Base-by-base conservation (phyloP, 2,113 vertebrate genomes). In the Platanista minor region DNA sequence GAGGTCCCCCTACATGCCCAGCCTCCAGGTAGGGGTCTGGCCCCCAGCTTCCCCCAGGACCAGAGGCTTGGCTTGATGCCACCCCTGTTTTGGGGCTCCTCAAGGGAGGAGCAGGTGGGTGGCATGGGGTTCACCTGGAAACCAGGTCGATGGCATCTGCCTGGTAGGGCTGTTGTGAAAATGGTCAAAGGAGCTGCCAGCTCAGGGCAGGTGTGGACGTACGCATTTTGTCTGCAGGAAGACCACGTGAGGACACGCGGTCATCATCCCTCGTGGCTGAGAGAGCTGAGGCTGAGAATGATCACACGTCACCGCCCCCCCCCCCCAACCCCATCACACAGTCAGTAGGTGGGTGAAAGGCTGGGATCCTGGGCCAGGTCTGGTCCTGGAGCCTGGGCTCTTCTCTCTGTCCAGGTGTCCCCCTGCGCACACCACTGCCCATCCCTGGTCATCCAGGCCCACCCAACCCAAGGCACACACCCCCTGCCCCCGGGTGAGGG, bases 231-330 rank as follows among this genome's bases (percentile, higher is more conserved):
- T 71, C 33, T 9, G 6, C 46, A 84, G 31, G 64, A 85, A 5
- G 12, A 39, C 20, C 23, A 8, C 1, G 15, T 3, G 11, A 43
- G 21, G 67, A 39, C 14, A 61, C 1, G 8, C 1, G 8, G 36
- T 33, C 20, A 27, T 13, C 57, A 7, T 29, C n/a, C 39, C 69
- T 69, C 12, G 1, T 1, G 11, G 6, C 21, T 49, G 46, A 43
- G 31, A 41, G 0, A 17, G 13, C 57, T 33, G 69, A n/a, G 29
- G 18, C 57, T 9, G 29, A 80, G 20, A 49, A 39, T 23, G 15
- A 4, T 33, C 4, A 39, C 36, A 36, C 10, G 43, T 33, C 27
- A 17, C n/a, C n/a, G n/a, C n/a, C n/a, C n/a, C n/a, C n/a, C n/a
- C n/a, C n/a, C n/a, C n/a, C n/a, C n/a, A n/a, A n/a, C n/a, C n/a